Base-by-base conservation (phyloP, 2,888 invertebrate genomes). In the Perithous albicinctus region DNA sequence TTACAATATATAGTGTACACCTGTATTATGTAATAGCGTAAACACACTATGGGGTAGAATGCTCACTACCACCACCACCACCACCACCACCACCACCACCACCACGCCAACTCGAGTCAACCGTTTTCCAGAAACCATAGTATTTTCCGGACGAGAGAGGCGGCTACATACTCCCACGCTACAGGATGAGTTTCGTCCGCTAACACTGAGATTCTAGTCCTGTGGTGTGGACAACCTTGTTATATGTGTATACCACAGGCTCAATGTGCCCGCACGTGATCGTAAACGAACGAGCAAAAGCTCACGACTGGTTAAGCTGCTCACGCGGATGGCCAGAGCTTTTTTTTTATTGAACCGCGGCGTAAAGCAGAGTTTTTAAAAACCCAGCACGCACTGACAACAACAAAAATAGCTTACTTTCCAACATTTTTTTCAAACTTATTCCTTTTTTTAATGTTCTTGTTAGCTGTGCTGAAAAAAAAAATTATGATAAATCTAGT, bases 321-420 rank as follows among this genome's bases (percentile, higher is more conserved):
- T 46, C 12, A 20, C 59, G 32, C 59, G 32, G 1, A 32, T 20
- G 18, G 35, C 20, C 59, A 12, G 61, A 15, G 18, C 23, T 63
- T 63, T 43, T 63, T 23, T 51, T 20, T 23, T 23, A 51, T 23
- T n/a, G n/a, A n/a, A n/a, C n/a, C n/a, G n/a, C 51, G 1, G 51
- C 20, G 10, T 12, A 8, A 23, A 23, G 1, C 23, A 8, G 20
- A 23, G 2, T 23, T 51, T 51, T 51, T 10, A 4, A 43, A 43
- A 10, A 2, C 23, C 12, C 20, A 5, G 12, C 23, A 51, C 23
- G 10, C 51, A 23, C 2, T 12, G 23, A 23, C 23, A 51, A 51
- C 23, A 0, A 51, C 4, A 10, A 51, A 23, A 2, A 10, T 2
- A 1, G 10, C 41, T 0, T n/a, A n/a, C n/a, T 41, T 41, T 41